Evolutionary conservation across 2,888 invertebrate genomes (phyloP).

Genomic region (Chirona hameri): DNA sequence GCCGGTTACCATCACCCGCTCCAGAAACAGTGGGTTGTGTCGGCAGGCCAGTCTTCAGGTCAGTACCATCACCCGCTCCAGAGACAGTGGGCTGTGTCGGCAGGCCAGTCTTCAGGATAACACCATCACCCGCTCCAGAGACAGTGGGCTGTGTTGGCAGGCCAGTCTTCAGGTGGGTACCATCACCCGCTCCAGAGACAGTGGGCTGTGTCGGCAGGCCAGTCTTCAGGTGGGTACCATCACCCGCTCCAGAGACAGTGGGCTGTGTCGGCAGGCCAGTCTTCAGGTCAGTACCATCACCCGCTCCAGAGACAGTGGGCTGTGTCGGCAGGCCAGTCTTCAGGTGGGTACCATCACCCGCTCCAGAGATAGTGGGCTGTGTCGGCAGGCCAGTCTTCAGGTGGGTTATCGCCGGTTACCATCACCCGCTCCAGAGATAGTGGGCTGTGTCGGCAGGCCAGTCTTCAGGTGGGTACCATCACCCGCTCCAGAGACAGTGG

Average conservation of each 20-base stretch:
- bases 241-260: background rate
- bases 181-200: too few species aligned
- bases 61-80: too few species aligned
- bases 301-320: background rate
- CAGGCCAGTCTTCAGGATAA: constrained; percentile 25
- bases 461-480: constrained; percentile 6
- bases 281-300: too few species aligned
- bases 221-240: constrained; percentile 9
- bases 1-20: too few species aligned
- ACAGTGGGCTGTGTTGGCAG: background rate
- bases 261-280: background rate
- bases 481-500: background rate
- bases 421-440: background rate
- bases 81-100: background rate
- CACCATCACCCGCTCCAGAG: too few species aligned
- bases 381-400: constrained; percentile 7
- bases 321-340: background rate
- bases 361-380: background rate
- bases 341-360: constrained; percentile 25
- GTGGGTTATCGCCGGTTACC: background rate
- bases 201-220: background rate
- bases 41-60: constrained; percentile 23
- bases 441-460: background rate
- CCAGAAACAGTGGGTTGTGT: background rate
- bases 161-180: constrained; percentile 7